Percentiles rank a stretch among this genome's conserved stretches.
phyloP scores from a whole-genome alignment of 2,888 invertebrate genomes.

The Saturnia pavonia region DNA sequence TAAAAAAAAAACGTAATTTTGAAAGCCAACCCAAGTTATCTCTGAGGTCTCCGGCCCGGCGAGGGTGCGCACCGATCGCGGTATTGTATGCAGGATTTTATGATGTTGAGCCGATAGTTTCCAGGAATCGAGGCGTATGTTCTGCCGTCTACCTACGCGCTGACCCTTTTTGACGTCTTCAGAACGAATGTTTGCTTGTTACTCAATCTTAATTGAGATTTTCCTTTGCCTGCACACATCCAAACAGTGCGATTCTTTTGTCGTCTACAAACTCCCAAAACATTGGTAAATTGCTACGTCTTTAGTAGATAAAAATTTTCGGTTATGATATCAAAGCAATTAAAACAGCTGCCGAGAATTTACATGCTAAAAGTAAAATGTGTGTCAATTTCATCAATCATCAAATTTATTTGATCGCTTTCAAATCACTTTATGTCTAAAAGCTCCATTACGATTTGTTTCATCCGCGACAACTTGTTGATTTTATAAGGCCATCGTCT shows the following conservation, averaged over 20 bases:
- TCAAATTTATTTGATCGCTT: slow-evolving; percentile 17
- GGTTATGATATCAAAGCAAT: neutral
- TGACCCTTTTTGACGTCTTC: slow-evolving; percentile 67
- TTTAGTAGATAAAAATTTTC: neutral
- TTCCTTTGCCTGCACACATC: slow-evolving; percentile 1
- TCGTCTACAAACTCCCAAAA: neutral
- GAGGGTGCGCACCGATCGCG: slow-evolving; percentile 38
- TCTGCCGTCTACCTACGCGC: slow-evolving; percentile 52
- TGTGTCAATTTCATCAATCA: neutral
- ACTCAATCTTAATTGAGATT: slow-evolving; percentile 43
- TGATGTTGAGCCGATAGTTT: slow-evolving; percentile 46
- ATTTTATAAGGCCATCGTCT: slow-evolving; percentile 48
- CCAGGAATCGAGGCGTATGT: slow-evolving; percentile 55
- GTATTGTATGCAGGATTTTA: slow-evolving; percentile 67
- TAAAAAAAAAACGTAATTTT: slow-evolving; percentile 45
- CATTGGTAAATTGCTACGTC: neutral
- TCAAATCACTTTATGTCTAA: slow-evolving; percentile 26
- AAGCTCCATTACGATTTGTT: slow-evolving; percentile 48
- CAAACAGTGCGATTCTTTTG: neutral
- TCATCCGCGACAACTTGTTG: slow-evolving; percentile 51
- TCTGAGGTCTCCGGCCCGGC: slow-evolving; percentile 22
- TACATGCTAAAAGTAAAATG: neutral
- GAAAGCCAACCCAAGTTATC: slow-evolving; percentile 47
- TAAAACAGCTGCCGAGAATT: neutral
- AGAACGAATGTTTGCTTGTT: slow-evolving; percentile 48